Conservation (phyloP, 1,140 invertebrate species). For the Drosophila equinoxialis region DNA sequence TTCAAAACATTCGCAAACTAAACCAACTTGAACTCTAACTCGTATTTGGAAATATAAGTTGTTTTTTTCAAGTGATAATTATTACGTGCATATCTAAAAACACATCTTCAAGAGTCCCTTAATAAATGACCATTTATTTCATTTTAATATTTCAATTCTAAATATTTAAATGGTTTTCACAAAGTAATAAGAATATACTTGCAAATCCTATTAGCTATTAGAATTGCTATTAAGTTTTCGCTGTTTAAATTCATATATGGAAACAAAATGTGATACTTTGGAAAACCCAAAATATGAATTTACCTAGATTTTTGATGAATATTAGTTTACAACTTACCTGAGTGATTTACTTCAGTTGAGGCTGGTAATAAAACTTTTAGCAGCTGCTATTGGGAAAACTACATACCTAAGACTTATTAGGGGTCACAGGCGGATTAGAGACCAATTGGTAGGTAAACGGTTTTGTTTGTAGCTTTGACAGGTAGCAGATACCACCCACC, state of each 20-base stretch:
- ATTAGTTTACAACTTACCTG: background rate
- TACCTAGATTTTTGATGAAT: background rate
- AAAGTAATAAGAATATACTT: too few species aligned
- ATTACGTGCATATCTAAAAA: too few species aligned
- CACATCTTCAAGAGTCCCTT: too few species aligned
- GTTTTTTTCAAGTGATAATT: too few species aligned
- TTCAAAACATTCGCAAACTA: too few species aligned
- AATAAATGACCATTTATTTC: too few species aligned
- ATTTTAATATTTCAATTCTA: too few species aligned
- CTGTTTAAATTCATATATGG: too few species aligned
- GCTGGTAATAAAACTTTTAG: background rate
- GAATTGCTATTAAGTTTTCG: too few species aligned
- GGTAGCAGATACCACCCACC: constrained; percentile 21
- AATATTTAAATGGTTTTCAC: too few species aligned
- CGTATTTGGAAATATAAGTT: too few species aligned
- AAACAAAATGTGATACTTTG: background rate
- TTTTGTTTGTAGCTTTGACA: background rate
- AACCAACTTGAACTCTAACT: too few species aligned
- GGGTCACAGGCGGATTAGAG: constrained; percentile 37
- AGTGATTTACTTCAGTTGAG: background rate
- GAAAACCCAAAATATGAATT: background rate
- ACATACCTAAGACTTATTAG: constrained; percentile 42
- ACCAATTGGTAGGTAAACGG: constrained; percentile 53
- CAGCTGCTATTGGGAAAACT: background rate
- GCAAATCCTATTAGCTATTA: background rate